Base-by-base conservation (phyloP, 2,888 invertebrate genomes). In the Drosophila ochracea region DNA sequence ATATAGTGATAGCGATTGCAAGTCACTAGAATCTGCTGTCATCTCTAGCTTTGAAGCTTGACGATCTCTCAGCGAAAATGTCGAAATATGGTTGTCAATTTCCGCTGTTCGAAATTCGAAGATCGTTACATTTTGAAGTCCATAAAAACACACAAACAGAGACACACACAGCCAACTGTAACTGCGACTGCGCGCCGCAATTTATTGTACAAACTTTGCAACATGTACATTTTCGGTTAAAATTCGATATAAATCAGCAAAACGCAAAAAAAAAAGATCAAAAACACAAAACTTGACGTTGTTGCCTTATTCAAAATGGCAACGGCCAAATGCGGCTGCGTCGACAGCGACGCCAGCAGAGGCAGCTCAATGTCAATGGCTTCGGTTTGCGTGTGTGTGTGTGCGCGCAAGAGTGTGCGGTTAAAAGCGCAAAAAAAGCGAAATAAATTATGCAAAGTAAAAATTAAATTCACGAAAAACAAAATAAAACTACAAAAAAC, bases 301-400 rank as follows among this genome's bases (percentile, higher is more conserved):
- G 63, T 65, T 71, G 52, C 52, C 28, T 75, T 59, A 65, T 83
- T 83, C 68, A 71, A 84, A 89, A 86, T 74, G 84, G 84, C 89
- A 84, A 83, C 76, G 76, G 65, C 87, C 87, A 89, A 86, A 89
- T 78, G 83, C 64, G 86, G 78, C 83, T 69, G 63, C 80, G 50
- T n/a, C 61, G 47, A 50, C 64, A 62, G 16, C 69, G 68, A 62
- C 55, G 79, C 21, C 50, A 55, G 65, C 82, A 63, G 73, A 62
- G 83, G 78, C 84, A 86, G 90, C 84, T 84, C 84, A 84, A 84
- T 84, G 84, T 84, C 84, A 84, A 89, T 84, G 90, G 87, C 84
- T 80, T 77, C 13, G 59, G 54, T 30, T 52, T 65, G 31, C 41
- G 13, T 30, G n/a, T 63, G 21, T 35, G 59, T 52, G 35, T 50